phyloP scores from a whole-genome alignment of 2,888 invertebrate species.

The Eristalis tenax region DNA sequence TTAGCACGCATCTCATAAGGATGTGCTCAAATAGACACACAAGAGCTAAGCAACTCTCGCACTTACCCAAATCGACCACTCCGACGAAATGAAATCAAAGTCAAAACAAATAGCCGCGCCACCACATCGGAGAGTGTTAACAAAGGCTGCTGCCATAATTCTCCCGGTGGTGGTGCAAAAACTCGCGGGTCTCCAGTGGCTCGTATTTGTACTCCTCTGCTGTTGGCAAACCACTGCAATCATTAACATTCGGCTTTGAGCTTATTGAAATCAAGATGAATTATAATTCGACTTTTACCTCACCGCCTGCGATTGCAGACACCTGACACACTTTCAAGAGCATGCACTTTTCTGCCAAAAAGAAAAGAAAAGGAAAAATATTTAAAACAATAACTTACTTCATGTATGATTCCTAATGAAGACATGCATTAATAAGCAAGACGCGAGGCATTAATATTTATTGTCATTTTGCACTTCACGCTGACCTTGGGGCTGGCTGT shows the following conservation, averaged over 20 bases:
- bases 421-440: not conserved
- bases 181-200: not conserved
- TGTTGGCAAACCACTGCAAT: slow-evolving; percentile 25
- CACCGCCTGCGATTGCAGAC: slow-evolving; percentile 33
- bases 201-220: slow-evolving; percentile 15
- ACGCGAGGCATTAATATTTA: slow-evolving; percentile 12
- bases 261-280: slow-evolving; percentile 34
- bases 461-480: slow-evolving; percentile 16
- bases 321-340: slow-evolving; percentile 43
- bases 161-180: slow-evolving; percentile 1
- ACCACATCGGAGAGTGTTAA: not conserved
- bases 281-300: slow-evolving; percentile 33
- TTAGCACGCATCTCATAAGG: not conserved
- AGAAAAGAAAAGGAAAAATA: not conserved
- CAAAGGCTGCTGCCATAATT: not conserved
- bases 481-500: not conserved
- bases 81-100: not conserved
- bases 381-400: slow-evolving; percentile 15
- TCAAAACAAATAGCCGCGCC: not conserved
- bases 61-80: not conserved
- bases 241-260: slow-evolving; percentile 41
- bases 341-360: slow-evolving; percentile 11
- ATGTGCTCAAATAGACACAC: not conserved
- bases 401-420: slow-evolving; percentile 9
- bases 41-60: not conserved